Evolutionary conservation across 2,888 invertebrate species (phyloP).

Genomic region (Parnassius glacialis): DNA sequence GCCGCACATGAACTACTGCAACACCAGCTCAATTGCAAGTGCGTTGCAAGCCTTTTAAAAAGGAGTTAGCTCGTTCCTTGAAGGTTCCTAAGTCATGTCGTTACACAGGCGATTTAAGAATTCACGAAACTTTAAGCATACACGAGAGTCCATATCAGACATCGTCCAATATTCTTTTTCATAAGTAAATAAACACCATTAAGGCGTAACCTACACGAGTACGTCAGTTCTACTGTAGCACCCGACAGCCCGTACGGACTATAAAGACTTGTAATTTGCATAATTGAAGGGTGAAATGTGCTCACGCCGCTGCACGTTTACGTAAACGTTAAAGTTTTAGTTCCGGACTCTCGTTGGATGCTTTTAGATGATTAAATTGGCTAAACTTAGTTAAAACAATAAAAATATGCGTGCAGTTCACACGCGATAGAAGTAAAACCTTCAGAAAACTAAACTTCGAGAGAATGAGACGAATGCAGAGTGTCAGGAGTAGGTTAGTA

Average conservation of each 20-base stretch:
- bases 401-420: no score
- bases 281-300: conserved; percentile 28
- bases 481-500: no score
- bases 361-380: conserved; percentile 21
- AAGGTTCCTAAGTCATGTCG: no score
- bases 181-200: conserved; percentile 23
- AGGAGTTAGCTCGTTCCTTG: no score
- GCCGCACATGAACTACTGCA: no score
- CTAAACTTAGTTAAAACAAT: conserved; percentile 1
- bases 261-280: conserved; percentile 27
- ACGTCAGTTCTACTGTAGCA: conserved; percentile 11
- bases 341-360: conserved; percentile 2
- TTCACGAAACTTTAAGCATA: no score
- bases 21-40: no score
- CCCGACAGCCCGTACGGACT: conserved; percentile 19
- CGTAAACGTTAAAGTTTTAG: conserved; percentile 20
- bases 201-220: conserved; percentile 9
- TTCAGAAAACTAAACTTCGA: no score
- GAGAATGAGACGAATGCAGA: no score
- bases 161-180: conserved; percentile 22
- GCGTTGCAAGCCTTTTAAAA: no score
- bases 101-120: no score
- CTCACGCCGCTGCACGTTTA: conserved; percentile 16
- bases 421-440: no score
- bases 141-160: not conserved